These are phyloP conservation scores for Xiphophorus hellerii DNA, from an alignment of 2,113 vertebrate species.

Conservation along the genomic window DNA sequence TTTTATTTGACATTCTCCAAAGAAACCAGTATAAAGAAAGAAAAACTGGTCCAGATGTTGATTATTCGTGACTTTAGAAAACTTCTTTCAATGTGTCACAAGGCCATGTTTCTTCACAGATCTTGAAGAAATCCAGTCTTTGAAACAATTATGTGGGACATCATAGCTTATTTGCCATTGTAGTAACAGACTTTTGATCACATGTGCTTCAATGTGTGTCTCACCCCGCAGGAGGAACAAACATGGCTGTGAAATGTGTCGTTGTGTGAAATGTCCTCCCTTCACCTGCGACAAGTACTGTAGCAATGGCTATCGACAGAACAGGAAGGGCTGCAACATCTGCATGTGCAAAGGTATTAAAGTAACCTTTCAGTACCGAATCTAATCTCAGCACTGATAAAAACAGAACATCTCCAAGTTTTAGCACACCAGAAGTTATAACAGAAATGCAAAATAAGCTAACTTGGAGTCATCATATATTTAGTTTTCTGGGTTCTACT, in stretches of 20 bases:
- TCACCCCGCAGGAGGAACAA: constrained; percentile 80
- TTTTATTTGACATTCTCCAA: constrained; percentile 78
- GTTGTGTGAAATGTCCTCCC: constrained; percentile 83
- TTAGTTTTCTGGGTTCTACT: too few relatives aligned
- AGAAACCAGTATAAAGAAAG: constrained; percentile 61
- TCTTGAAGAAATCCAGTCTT: constrained; percentile 2
- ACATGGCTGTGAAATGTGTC: constrained; percentile 86
- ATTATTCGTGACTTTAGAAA: constrained; percentile 57
- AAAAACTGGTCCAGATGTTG: constrained; percentile 78
- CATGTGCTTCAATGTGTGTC: background rate
- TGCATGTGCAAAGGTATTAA: constrained; percentile 82
- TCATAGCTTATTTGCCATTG: constrained; percentile 15
- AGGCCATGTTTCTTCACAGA: constrained; percentile 14
- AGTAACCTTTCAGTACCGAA: background rate
- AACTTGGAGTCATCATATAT: too few relatives aligned
- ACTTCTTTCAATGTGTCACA: constrained; percentile 55
- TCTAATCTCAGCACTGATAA: background rate
- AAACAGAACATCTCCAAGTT: background rate
- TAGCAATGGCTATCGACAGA: constrained; percentile 77
- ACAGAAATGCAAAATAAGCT: too few relatives aligned
- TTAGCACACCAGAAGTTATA: background rate
- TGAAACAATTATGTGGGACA: constrained; percentile 6
- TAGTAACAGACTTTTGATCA: background rate
- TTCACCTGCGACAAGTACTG: constrained; percentile 84
- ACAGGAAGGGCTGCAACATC: constrained; percentile 82